phyloP scores from a whole-genome alignment of 2,797 vertebrate species.

The Siniperca obscura region DNA sequence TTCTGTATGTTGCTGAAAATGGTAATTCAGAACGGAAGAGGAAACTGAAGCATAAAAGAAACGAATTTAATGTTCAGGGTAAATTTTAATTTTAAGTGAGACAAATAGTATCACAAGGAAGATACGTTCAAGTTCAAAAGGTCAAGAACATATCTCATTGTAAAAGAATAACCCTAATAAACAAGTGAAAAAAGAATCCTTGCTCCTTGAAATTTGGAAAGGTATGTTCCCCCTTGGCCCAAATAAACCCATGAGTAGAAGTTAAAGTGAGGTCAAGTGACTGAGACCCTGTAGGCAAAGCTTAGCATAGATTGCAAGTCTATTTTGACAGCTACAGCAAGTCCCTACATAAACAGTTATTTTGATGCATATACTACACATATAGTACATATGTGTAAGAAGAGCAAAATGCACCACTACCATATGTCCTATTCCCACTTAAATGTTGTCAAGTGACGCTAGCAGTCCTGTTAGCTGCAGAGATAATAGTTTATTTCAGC shows the following conservation, averaged over 20 bases:
- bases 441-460: background rate
- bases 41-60: background rate
- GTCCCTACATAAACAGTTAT: background rate
- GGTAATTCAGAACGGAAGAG: background rate
- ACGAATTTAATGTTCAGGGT: background rate
- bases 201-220: background rate
- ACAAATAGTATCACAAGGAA: background rate
- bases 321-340: constrained; percentile 16
- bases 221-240: no score
- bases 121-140: background rate
- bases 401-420: background rate
- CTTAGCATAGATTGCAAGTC: background rate
- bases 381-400: background rate
- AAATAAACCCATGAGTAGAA: background rate
- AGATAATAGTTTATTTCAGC: background rate
- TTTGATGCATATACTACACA: background rate
- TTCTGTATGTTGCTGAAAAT: background rate
- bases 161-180: background rate
- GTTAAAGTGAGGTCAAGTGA: background rate
- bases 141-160: background rate
- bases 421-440: background rate
- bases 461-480: background rate
- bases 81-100: background rate
- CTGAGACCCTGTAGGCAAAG: background rate
- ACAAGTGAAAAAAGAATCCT: background rate